phyloP scores from a whole-genome alignment of 2,888 invertebrate species.

The Phragmatobia fuliginosa region DNA sequence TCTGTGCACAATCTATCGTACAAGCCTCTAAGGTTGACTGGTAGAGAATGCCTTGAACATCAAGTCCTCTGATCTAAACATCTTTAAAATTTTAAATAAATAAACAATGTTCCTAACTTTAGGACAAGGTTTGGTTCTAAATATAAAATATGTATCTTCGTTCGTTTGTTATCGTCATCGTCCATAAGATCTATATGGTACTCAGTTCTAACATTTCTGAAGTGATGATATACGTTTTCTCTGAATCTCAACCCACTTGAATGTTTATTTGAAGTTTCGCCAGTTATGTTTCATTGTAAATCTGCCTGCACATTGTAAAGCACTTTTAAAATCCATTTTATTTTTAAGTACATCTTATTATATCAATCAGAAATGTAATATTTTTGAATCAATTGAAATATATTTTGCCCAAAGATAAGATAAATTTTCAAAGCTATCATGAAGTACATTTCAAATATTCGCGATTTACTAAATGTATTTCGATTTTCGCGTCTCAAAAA shows the following conservation, averaged over 20 bases:
- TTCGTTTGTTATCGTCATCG: too few species aligned
- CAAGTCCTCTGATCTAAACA: too few species aligned
- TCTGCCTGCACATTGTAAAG: background rate
- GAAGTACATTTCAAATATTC: background rate
- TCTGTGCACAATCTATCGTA: too few species aligned
- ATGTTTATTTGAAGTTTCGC: background rate
- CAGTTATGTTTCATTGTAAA: too few species aligned
- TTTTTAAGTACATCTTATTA: background rate
- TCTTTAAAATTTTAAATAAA: too few species aligned
- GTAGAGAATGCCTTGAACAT: too few species aligned
- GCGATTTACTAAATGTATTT: constrained; percentile 9
- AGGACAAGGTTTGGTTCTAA: too few species aligned
- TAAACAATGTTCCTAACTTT: background rate
- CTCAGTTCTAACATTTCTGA: background rate
- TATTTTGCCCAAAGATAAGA: background rate
- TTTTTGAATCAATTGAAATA: background rate
- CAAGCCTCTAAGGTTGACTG: too few species aligned
- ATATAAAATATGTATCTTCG: background rate
- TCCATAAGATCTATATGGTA: background rate
- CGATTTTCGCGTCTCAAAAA: constrained; percentile 8
- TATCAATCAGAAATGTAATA: background rate
- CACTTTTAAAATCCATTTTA: too few species aligned
- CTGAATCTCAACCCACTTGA: background rate
- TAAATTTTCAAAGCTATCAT: background rate
- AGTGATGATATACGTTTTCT: background rate